Evolutionary conservation across 2,797 vertebrate genomes (phyloP).

Genomic region (Enteromius unitaeniatus): DNA sequence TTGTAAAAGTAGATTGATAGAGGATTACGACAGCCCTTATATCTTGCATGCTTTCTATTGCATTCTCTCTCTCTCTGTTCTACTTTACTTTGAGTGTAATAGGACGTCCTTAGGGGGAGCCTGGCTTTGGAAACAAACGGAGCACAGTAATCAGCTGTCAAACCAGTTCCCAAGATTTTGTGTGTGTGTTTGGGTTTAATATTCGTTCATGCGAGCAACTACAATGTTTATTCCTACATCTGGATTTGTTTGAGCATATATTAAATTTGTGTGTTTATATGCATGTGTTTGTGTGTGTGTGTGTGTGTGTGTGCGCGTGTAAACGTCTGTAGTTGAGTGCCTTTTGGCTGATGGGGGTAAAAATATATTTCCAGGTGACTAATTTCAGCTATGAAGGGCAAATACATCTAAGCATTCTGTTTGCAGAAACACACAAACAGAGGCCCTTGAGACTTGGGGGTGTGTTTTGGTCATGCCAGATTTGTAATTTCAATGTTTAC

Average conservation of each 20-base stretch:
- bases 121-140: constrained; percentile 72
- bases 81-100: constrained; percentile 67
- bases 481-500: constrained; percentile 23
- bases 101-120: constrained; percentile 63
- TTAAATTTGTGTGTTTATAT: constrained; percentile 40
- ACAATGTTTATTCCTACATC: constrained; percentile 29
- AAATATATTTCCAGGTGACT: constrained; percentile 41
- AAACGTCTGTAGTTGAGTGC: constrained; percentile 6
- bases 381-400: constrained; percentile 34
- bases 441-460: neutral
- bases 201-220: constrained; percentile 32
- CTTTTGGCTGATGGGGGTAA: constrained; percentile 17
- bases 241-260: constrained; percentile 47
- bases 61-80: constrained; percentile 38
- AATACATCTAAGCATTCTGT: constrained; percentile 27
- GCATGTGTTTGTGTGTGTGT: constrained; percentile 26
- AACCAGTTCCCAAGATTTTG: constrained; percentile 53
- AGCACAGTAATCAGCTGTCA: constrained; percentile 71
- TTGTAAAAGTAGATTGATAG: constrained; percentile 54
- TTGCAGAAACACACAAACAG: neutral
- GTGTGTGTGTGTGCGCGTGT: neutral
- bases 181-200: constrained; percentile 40
- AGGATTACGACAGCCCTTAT: constrained; percentile 46
- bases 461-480: constrained; percentile 8
- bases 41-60: neutral